Base-by-base conservation (phyloP, 2,797 vertebrate genomes). In the Cyprinella venusta region DNA sequence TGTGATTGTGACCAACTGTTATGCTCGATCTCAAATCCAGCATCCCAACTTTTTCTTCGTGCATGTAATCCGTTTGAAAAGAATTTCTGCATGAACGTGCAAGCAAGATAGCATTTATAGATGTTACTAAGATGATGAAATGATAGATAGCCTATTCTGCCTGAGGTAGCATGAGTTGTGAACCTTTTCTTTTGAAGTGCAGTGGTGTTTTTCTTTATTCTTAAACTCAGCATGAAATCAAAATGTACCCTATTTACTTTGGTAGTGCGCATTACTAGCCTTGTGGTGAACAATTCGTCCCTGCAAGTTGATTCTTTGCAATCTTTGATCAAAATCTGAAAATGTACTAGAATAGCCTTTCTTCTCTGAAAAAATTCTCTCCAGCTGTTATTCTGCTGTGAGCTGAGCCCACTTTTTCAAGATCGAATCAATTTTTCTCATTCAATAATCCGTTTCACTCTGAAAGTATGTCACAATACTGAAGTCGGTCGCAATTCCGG, bases 111-210 rank as follows among this genome's bases (percentile, higher is more conserved):
- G 21, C 1, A 10, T 79, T 68, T 54, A 12, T 68, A 50, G 16
- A 54, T 26, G 48, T 68, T 36, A 13, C 45, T 54, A 10, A 16
- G 30, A 10, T 40, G n/a, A 19, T 45, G 5, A 26, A 4, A 3
- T 30, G 16, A 40, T 54, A 36, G 4, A 38, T 26, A 19, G 24
- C 54, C 24, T 59, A 36, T 72, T 82, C 85, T 84, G 88, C 87
- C 80, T 89, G 88, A 81, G 63, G 5, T 63, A 80, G 81, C 82
- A 79, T 86, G 87, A 33, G 45, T 48, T 89, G 81, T 89, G 78
- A 69, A 78, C 56, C 15, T 54, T 86, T 72, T 86, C 48, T 54
- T 84, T 72, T 56, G 52, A 40, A 59, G 36, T 75, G 72, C 72
- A 38, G 87, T 87, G 50, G 74, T 38, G 69, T 4, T 89, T 45